Evolutionary conservation across 2,888 invertebrate genomes (phyloP), one percentile per base, ranked within the genome.

Genomic region (Diaphora mendica): DNA sequence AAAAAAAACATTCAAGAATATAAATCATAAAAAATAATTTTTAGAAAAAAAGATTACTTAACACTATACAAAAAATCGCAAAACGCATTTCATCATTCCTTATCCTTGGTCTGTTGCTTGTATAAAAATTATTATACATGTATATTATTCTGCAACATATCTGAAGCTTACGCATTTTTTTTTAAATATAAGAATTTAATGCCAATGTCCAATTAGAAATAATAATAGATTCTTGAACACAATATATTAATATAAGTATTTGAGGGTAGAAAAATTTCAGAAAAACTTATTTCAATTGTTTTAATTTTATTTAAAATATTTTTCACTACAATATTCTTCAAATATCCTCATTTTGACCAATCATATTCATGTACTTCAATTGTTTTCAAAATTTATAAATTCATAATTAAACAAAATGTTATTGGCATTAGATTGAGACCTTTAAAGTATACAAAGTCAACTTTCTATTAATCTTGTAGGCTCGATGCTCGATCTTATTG

Each of bases 401-500:
- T 13, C 11, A 44, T 11, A 23, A n/a, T 33, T 1, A 11, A 23
- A 15, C 42, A n/a, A 65, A 2, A 64, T 44, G 30, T 48, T 13
- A 55, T 71, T 65, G 71, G 65, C 71, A 71, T 71, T 64, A 51
- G n/a, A 39, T 65, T 15, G 35, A 26, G 13, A 39, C 35, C 20
- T 44, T 2, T n/a, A 64, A 20, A 70, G 26, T 26, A 26, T 48
- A 20, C 4, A 48, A 4, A 42, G 2, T 20, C 44, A 15, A 17
- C n/a, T 33, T 55, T 51, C 23, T 15, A 30, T 70, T 55, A 13
- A 51, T 78, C 64, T 83, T 81, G n/a, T 82, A 95, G 95, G 94
- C 86, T 95, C 95, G 82, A 97, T 97, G 96, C 92, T 97, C 90
- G 97, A 97, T 92, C 95, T 97, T 85, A 97, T 97, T 86, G 97